phyloP scores from a whole-genome alignment of 2,113 vertebrate species.

The Tachycineta bicolor region DNA sequence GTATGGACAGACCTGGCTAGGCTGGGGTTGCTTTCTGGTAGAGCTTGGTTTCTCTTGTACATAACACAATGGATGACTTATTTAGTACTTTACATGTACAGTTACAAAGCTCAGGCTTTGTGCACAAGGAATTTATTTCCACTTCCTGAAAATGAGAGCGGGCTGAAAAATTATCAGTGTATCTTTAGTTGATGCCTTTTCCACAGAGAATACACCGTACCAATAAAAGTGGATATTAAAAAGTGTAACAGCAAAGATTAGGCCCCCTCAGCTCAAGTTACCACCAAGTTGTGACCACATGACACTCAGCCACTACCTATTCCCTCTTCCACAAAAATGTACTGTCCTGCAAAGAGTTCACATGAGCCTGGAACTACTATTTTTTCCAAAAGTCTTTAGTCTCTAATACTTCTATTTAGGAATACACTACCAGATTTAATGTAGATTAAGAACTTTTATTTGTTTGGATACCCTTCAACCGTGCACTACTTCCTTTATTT shows the following conservation, averaged over 20 bases:
- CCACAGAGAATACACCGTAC: background rate
- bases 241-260: background rate
- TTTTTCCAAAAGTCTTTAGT: background rate
- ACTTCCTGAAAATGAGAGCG: background rate
- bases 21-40: background rate
- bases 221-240: background rate
- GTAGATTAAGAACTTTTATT: background rate
- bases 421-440: background rate
- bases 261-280: background rate
- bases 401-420: background rate
- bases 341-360: background rate
- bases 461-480: background rate
- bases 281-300: accelerated
- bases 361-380: background rate
- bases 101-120: background rate
- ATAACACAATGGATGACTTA: background rate
- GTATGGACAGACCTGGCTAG: background rate
- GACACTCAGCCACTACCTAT: background rate
- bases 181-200: background rate
- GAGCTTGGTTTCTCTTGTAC: background rate
- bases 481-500: background rate
- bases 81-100: background rate
- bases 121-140: background rate
- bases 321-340: background rate
- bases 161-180: background rate